A percentile compares a stretch with the other conserved stretches of the same genome.
Conservation (phyloP, 2,797 vertebrate species). For the Hydrocynus forskahlii region DNA sequence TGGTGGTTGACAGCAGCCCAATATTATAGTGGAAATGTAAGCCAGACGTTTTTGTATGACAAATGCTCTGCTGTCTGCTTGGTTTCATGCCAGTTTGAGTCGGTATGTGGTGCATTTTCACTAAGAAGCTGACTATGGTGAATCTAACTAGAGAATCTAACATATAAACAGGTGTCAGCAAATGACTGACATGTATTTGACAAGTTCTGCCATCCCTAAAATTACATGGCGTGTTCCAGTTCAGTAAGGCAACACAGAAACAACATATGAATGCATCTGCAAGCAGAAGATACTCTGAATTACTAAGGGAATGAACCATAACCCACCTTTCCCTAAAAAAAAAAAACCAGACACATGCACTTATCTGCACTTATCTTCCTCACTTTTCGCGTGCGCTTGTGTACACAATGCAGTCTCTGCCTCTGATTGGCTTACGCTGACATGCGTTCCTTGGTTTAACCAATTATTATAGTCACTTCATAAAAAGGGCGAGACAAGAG, state of each 20-base stretch:
- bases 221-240: not conserved
- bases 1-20: not conserved
- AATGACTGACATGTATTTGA: not conserved
- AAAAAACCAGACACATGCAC: too few relatives aligned
- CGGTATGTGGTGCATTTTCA: not conserved
- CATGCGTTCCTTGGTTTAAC: too few relatives aligned
- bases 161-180: not conserved
- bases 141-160: too few relatives aligned
- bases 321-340: not conserved
- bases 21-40: not conserved
- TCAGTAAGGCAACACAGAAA: not conserved
- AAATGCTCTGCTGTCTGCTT: not conserved
- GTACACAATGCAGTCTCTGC: too few relatives aligned
- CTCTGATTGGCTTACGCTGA: too few relatives aligned
- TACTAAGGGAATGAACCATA: not conserved
- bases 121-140: not conserved
- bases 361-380: too few relatives aligned
- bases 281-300: not conserved
- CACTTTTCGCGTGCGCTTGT: too few relatives aligned
- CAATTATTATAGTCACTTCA: too few relatives aligned
- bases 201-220: not conserved
- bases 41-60: not conserved
- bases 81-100: not conserved
- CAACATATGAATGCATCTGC: not conserved
- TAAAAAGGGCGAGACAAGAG: too few relatives aligned